Conservation (phyloP, 2,888 invertebrate genomes). For the Sarcophaga rosellei region DNA sequence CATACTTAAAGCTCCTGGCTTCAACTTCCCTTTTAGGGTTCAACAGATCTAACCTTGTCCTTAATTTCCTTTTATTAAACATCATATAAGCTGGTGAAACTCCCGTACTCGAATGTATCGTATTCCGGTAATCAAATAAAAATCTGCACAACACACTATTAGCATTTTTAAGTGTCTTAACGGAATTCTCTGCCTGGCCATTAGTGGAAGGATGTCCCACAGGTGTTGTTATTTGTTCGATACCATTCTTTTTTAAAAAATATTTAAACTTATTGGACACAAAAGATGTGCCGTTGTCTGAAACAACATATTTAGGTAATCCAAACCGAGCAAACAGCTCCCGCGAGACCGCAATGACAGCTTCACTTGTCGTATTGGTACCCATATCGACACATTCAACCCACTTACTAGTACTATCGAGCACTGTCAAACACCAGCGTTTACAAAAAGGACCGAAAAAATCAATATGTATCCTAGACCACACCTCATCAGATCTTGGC, state of each 20-base stretch:
- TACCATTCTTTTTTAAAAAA: constrained; percentile 65
- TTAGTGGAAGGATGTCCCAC: constrained; percentile 60
- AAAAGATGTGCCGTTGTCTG: constrained; percentile 71
- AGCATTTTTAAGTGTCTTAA: constrained; percentile 64
- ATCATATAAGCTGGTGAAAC: constrained; percentile 63
- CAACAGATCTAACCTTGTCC: constrained; percentile 62
- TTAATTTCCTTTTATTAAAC: constrained; percentile 60
- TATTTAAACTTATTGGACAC: constrained; percentile 69
- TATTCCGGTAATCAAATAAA: constrained; percentile 65
- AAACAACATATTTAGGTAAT: constrained; percentile 70
- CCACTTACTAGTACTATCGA: constrained; percentile 71
- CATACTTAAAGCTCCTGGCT: background rate
- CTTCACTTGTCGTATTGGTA: constrained; percentile 13
- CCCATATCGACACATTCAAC: constrained; percentile 65
- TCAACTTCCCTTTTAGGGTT: constrained; percentile 47
- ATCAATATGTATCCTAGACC: constrained; percentile 39
- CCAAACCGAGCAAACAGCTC: constrained; percentile 70
- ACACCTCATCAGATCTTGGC: constrained; percentile 34
- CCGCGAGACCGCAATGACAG: constrained; percentile 46
- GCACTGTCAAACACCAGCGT: constrained; percentile 59
- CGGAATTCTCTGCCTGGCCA: background rate
- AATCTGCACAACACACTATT: constrained; percentile 54
- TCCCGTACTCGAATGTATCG: constrained; percentile 45
- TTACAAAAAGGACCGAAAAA: constrained; percentile 11
- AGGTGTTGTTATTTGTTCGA: constrained; percentile 59